Evolutionary conservation across 1,140 invertebrate species (phyloP).

Genomic region (Neodiprion fabricii): DNA sequence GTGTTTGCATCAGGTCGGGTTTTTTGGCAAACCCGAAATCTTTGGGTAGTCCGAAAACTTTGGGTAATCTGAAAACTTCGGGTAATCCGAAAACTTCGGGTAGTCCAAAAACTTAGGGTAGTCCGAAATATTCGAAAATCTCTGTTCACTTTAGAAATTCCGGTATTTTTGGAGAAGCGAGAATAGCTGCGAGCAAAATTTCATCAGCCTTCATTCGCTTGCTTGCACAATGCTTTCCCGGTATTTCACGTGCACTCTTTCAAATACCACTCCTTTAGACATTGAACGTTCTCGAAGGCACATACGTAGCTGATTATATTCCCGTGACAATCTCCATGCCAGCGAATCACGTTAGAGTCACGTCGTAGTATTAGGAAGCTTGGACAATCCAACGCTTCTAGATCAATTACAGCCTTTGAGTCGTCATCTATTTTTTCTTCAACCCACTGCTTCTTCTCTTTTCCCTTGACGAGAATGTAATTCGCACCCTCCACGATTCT

Average conservation of each 20-base stretch:
- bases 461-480: slow-evolving; percentile 24
- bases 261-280: slow-evolving; percentile 13
- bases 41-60: no score
- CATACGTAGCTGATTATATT: background rate
- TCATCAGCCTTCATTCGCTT: no score
- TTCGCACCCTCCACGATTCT: slow-evolving; percentile 9
- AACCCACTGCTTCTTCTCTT: slow-evolving; percentile 24
- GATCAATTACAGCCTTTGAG: slow-evolving; percentile 14
- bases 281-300: slow-evolving; percentile 6
- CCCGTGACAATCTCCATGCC: background rate
- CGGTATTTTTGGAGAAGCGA: no score
- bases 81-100: no score
- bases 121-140: no score
- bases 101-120: no score
- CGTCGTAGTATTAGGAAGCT: slow-evolving; percentile 10
- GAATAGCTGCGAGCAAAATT: no score
- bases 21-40: no score
- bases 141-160: no score
- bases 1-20: no score
- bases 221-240: no score
- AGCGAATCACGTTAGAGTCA: background rate
- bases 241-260: background rate
- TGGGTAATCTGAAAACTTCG: no score
- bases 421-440: slow-evolving; percentile 3
- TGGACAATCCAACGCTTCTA: slow-evolving; percentile 24